phyloP scores from a whole-genome alignment of 2,797 vertebrate genomes.

The Sebastes taczanowskii region DNA sequence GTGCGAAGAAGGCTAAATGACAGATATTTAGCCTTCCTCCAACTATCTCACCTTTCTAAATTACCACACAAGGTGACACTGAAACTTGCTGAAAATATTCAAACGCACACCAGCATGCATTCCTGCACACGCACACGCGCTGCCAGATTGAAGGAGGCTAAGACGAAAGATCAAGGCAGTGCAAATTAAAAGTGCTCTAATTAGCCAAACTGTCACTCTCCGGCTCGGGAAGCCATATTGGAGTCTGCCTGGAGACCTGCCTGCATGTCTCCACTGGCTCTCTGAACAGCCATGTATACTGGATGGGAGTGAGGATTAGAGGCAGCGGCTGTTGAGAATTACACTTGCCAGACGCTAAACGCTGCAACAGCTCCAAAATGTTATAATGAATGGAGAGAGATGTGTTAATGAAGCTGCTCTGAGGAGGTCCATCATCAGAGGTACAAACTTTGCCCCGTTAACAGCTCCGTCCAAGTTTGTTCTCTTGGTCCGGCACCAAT shows the following conservation, averaged over 20 bases:
- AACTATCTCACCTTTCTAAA: constrained; percentile 24
- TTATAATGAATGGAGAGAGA: constrained; percentile 12
- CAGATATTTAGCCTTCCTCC: background rate
- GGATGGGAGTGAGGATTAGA: constrained; percentile 41
- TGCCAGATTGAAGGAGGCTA: constrained; percentile 50
- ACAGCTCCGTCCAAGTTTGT: constrained; percentile 13
- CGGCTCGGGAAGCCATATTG: constrained; percentile 54
- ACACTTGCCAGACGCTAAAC: constrained; percentile 44
- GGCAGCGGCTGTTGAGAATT: constrained; percentile 37
- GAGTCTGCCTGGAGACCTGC: constrained; percentile 46
- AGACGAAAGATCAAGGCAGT: constrained; percentile 67
- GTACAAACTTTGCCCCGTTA: constrained; percentile 6
- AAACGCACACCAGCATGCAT: constrained; percentile 8
- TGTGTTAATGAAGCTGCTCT: constrained; percentile 29
- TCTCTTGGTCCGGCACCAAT: constrained; percentile 5
- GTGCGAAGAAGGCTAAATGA: constrained; percentile 6
- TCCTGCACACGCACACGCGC: constrained; percentile 1
- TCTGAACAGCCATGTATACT: constrained; percentile 17
- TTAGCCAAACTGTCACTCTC: constrained; percentile 77
- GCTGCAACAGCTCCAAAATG: constrained; percentile 13
- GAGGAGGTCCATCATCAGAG: constrained; percentile 9
- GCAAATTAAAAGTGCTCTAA: constrained; percentile 77
- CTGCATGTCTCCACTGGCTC: constrained; percentile 30
- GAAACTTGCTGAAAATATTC: constrained; percentile 8
- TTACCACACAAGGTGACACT: constrained; percentile 54